phyloP scores from a whole-genome alignment of 2,113 vertebrate genomes.

The Anguilla japonica region DNA sequence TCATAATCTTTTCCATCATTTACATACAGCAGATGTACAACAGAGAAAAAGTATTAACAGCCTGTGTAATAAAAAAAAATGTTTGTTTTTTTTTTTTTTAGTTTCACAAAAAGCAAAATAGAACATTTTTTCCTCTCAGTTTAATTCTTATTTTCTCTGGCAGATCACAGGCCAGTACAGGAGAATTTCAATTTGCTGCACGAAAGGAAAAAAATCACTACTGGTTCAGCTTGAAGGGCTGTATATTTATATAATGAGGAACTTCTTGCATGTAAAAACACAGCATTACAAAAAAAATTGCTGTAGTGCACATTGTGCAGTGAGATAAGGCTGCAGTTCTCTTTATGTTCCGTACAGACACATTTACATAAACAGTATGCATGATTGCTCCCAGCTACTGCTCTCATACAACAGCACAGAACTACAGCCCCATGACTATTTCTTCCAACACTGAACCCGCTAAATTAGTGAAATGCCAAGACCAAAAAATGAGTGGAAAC shows the following conservation, averaged over 20 bases:
- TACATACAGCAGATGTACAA: neutral
- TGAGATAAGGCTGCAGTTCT: neutral
- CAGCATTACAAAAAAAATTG: neutral
- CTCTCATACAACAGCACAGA: neutral
- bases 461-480: neutral
- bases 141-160: neutral
- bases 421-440: neutral
- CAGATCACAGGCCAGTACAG: neutral
- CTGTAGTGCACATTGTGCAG: neutral
- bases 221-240: neutral
- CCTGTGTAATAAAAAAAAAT: no score
- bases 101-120: no score
- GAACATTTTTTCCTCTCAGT: no score
- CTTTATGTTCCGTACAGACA: neutral
- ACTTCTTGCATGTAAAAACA: neutral
- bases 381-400: neutral
- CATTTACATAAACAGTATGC: neutral
- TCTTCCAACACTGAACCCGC: neutral
- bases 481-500: neutral
- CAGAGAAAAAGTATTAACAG: neutral
- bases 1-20: neutral
- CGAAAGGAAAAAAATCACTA: neutral
- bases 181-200: neutral
- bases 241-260: constrained; percentile 3
- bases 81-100: no score